Evolutionary conservation across 2,888 invertebrate species (phyloP), one percentile per base, ranked within the genome.

Genomic region (Idaea straminata): DNA sequence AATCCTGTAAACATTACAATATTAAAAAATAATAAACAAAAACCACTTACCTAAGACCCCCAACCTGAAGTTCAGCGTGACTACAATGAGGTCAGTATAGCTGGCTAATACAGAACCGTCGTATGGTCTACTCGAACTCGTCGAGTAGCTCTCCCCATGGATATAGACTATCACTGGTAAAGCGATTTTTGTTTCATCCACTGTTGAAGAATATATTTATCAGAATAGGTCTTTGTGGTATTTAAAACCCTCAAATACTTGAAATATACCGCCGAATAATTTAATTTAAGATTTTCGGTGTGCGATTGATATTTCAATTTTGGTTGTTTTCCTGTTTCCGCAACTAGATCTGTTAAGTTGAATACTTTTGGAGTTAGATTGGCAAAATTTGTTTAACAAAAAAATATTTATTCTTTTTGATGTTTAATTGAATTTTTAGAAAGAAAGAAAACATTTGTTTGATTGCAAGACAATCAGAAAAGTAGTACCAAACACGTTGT

Each of bases 31-130:
- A 47, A 10, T 47, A 47, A 47, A 47, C 36, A 36, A 5, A 36
- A 5, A 59, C 15, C 25, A 79, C 94, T 94, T 83, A 96, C 96
- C 96, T 82, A 98, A 94, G 73, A 98, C 96, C 70, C 99, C 99
- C 70, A 99, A 95, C 75, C 99, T 95, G 92, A 98, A 99, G 94
- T 99, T 99, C 79, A 99, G 94, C 38, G 99, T 99, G 75, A 99
- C 98, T 64, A 99, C 98, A 71, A 99, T 97, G 81, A 98, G 94
- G 83, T 97, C 96, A 1, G 96, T 97, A 82, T 98, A 98, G 85
- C 98, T 97, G 66, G 99, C 97, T 70, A 99, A 93, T 62, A 98
- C 97, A 75, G 98, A 97, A 68, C 98, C 99, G 86, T 99, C 99
- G 92, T 98, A 99, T 0, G 98, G 97, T 88, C 98, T 98, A 74